These are phyloP conservation scores for Folsomia candida DNA, from an alignment of 2,888 invertebrate species.

Conservation along the genomic window DNA sequence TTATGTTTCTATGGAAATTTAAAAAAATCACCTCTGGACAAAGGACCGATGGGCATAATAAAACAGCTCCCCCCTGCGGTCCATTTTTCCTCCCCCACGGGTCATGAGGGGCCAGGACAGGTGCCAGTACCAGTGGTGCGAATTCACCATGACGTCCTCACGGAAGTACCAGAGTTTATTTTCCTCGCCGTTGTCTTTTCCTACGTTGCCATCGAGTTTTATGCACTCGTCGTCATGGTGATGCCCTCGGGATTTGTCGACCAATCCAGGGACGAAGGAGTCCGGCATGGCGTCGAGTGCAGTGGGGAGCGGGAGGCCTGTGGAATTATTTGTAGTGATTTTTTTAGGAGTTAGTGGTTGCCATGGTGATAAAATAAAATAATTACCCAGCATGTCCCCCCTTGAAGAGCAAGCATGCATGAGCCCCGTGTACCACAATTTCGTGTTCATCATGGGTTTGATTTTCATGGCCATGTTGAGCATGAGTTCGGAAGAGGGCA, in stretches of 20 bases:
- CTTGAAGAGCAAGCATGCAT: slow-evolving; percentile 17
- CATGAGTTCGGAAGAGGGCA: slow-evolving; percentile 22
- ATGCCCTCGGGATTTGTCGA: slow-evolving; percentile 10
- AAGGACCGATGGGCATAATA: slow-evolving; percentile 15
- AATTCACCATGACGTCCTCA: slow-evolving; percentile 31
- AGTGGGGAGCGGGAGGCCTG: slow-evolving; percentile 10
- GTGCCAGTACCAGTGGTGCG: slow-evolving; percentile 35
- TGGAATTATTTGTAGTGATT: too few relatives aligned
- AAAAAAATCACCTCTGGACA: slow-evolving; percentile 17
- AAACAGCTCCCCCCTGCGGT: slow-evolving; percentile 19
- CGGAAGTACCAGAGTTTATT: slow-evolving; percentile 35
- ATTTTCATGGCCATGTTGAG: slow-evolving; percentile 20
- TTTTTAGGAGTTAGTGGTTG: too few relatives aligned
- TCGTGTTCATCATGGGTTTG: slow-evolving; percentile 21
- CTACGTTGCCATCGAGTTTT: background rate
- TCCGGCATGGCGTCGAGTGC: slow-evolving; percentile 34
- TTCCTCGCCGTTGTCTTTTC: slow-evolving; percentile 28
- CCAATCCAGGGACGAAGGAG: slow-evolving; percentile 25
- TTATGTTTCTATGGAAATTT: too few relatives aligned
- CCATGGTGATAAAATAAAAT: background rate
- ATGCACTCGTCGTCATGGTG: background rate
- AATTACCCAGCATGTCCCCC: slow-evolving; percentile 22
- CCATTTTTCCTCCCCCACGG: background rate
- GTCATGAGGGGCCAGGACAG: slow-evolving; percentile 13
- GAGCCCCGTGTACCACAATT: slow-evolving; percentile 31